Percentiles rank a stretch among this genome's conserved stretches.
phyloP scores from a whole-genome alignment of 1,140 invertebrate species.

The Gerris buenoi region DNA sequence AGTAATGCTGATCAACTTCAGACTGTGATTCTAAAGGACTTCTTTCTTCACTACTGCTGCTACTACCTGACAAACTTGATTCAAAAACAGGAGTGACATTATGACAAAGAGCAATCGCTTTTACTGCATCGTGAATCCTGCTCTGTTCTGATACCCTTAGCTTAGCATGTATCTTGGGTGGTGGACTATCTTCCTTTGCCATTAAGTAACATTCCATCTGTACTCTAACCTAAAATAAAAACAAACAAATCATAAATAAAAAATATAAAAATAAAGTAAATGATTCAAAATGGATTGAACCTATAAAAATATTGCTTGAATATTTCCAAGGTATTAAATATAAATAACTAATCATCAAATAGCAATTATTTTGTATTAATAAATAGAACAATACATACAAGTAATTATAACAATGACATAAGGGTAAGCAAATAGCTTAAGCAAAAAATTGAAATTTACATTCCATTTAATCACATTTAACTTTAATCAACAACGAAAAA shows the following conservation, averaged over 20 bases:
- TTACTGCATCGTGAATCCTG: conserved; percentile 76
- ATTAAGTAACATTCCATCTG: not conserved
- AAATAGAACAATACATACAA: no score
- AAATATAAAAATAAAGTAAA: not conserved
- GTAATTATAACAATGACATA: no score
- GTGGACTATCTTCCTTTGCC: not conserved
- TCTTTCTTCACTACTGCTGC: conserved; percentile 14
- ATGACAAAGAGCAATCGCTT: conserved; percentile 90
- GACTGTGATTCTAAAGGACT: conserved; percentile 43
- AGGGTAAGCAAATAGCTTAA: no score
- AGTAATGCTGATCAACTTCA: conserved; percentile 47
- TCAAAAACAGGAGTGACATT: conserved; percentile 80
- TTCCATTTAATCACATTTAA: no score
- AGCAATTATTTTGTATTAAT: no score
- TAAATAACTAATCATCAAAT: no score
- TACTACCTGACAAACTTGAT: not conserved
- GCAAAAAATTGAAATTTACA: no score
- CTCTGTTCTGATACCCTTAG: not conserved
- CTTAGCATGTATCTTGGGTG: not conserved
- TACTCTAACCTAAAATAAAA: not conserved
- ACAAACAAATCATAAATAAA: not conserved
- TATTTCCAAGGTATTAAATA: no score
- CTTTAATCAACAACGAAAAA: no score
- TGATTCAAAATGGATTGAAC: conserved; percentile 22
- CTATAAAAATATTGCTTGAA: no score